Evolutionary conservation across 2,888 invertebrate species (phyloP).

Genomic region (Chalcosyrphus nemorum): DNA sequence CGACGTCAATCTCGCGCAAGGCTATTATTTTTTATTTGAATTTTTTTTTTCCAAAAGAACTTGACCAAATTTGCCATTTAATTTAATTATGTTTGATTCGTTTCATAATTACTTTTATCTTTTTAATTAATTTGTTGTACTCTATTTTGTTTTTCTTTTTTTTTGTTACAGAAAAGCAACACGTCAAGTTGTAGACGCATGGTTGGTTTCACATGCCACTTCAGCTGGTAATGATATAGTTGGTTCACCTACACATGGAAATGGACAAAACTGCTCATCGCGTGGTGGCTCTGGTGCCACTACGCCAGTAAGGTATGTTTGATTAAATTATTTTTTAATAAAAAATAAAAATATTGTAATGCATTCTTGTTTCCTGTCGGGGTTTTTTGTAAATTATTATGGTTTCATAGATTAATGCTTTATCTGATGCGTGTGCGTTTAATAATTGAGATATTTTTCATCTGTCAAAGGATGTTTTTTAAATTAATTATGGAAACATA

Average conservation of each 20-base stretch:
- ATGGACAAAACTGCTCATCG: slow-evolving; percentile 84
- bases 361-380: neutral
- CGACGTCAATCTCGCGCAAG: neutral
- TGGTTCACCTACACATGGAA: slow-evolving; percentile 84
- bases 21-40: neutral
- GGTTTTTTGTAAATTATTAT: neutral
- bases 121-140: neutral
- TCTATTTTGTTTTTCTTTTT: slow-evolving; percentile 16
- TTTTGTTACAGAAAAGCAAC: slow-evolving; percentile 89
- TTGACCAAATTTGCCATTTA: neutral
- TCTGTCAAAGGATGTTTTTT: no score
- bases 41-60: no score
- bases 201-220: slow-evolving; percentile 94
- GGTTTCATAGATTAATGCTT: neutral
- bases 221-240: slow-evolving; percentile 82
- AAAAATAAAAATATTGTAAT: neutral
- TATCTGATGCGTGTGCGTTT: no score
- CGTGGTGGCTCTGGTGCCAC: slow-evolving; percentile 93
- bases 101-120: neutral
- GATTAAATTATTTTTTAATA: neutral
- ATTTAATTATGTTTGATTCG: neutral
- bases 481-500: no score
- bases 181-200: slow-evolving; percentile 95
- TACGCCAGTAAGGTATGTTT: slow-evolving; percentile 91
- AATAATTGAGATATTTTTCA: no score